Conservation (phyloP, 2,888 invertebrate genomes). For the Xylophagus ater region DNA sequence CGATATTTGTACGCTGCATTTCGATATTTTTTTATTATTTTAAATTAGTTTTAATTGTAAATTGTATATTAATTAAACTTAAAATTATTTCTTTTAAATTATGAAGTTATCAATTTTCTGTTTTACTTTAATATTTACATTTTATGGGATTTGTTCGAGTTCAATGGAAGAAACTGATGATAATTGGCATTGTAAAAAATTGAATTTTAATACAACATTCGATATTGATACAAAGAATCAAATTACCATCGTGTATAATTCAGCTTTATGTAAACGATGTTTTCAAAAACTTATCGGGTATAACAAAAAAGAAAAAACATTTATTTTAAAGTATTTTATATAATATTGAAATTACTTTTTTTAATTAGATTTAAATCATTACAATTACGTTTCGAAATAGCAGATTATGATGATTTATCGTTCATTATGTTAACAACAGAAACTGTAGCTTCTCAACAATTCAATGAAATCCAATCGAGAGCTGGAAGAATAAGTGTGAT, state of each 20-base stretch:
- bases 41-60: too few species aligned
- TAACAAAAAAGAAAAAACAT: background rate
- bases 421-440: slow-evolving; percentile 13
- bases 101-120: too few species aligned
- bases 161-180: slow-evolving; percentile 2
- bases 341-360: background rate
- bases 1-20: too few species aligned
- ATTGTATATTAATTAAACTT: too few species aligned
- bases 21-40: too few species aligned
- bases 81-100: too few species aligned
- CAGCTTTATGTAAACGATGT: slow-evolving; percentile 11
- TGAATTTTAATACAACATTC: slow-evolving; percentile 11
- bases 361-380: slow-evolving; percentile 13
- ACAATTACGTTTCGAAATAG: slow-evolving; percentile 11
- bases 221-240: slow-evolving; percentile 8
- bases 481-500: slow-evolving; percentile 12
- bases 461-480: slow-evolving; percentile 8
- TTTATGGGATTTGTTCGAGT: too few species aligned
- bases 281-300: slow-evolving; percentile 13
- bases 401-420: slow-evolving; percentile 10
- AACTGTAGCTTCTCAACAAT: slow-evolving; percentile 4
- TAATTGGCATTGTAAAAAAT: slow-evolving; percentile 11
- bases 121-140: too few species aligned
- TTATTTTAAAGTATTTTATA: background rate
- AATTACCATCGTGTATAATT: slow-evolving; percentile 12